These are phyloP conservation scores for Adineta ricciae DNA, from an alignment of 2,888 invertebrate species.

Conservation along the genomic window DNA sequence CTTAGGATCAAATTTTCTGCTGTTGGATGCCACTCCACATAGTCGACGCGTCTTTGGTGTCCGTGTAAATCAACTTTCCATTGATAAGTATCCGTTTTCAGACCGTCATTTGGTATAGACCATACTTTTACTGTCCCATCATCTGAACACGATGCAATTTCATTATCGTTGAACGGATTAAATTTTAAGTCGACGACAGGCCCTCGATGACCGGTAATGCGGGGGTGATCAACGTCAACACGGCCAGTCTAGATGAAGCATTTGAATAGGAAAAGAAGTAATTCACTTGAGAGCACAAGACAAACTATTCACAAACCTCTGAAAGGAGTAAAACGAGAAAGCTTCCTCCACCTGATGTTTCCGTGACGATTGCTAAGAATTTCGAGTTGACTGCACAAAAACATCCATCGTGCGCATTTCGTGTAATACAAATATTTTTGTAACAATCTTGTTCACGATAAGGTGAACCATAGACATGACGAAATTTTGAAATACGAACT, in stretches of 20 bases:
- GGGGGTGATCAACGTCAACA: slow-evolving; percentile 64
- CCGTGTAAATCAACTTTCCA: slow-evolving; percentile 76
- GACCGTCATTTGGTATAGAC: slow-evolving; percentile 81
- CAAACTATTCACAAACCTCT: slow-evolving; percentile 48
- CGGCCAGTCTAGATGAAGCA: slow-evolving; percentile 62
- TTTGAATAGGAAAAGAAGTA: neutral
- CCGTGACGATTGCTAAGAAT: slow-evolving; percentile 76
- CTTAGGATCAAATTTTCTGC: slow-evolving; percentile 37
- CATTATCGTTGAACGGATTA: slow-evolving; percentile 93
- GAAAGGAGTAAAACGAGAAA: slow-evolving; percentile 82
- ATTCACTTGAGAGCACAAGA: neutral
- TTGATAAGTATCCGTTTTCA: slow-evolving; percentile 66
- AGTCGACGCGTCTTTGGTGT: slow-evolving; percentile 78
- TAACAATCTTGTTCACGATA: slow-evolving; percentile 79
- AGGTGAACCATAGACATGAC: slow-evolving; percentile 85
- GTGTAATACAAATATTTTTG: slow-evolving; percentile 82
- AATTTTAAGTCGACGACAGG: slow-evolving; percentile 83
- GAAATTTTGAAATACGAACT: slow-evolving; percentile 55
- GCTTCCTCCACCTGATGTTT: slow-evolving; percentile 82
- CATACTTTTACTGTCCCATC: slow-evolving; percentile 79
- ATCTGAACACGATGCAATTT: slow-evolving; percentile 85
- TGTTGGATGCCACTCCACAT: slow-evolving; percentile 78
- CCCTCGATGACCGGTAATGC: slow-evolving; percentile 86
- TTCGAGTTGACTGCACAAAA: slow-evolving; percentile 91
- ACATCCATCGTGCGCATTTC: slow-evolving; percentile 76